Evolutionary conservation across 2,888 invertebrate species (phyloP), one percentile per base, ranked within the genome.

Genomic region (Ypsolopha sequella): DNA sequence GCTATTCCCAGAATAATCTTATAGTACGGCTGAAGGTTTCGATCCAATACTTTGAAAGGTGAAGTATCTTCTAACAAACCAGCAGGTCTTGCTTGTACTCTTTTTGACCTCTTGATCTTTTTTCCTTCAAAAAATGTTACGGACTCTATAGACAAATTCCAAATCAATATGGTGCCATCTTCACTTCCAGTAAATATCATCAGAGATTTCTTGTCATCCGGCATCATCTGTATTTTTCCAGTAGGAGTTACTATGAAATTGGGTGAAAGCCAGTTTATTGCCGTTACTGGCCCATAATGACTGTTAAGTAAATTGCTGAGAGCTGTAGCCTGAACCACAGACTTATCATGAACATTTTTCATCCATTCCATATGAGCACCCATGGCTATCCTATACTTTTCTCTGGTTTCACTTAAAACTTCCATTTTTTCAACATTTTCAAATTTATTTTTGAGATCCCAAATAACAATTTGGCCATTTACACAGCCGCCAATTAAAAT

Each of bases 401-500:
- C 86, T 70, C 92, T 91, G 0, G 86, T 88, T 45, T 89, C 80
- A 14, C 91, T 91, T 11, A 91, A 65, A 9, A 90, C 87, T 65
- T 89, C 88, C 48, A 90, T 82, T 41, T 78, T 80, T 61, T 93
- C 93, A 1, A 91, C 85, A 56, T 88, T 87, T 57, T 90, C 88
- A 33, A 91, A 75, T 58, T 90, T 90, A 51, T 89, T 87, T 35
- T 88, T 88, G 53, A 93, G 76, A 68, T 93, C 92, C 93, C 93
- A 93, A 44, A 93, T 62, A 13, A 91, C 78, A 7, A 94, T 73
- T 86, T 93, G 90, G 1, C 94, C 94, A 66, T 92, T 94, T 2
- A 81, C 76, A 52, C 90, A 90, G 6, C 94, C 94, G 6, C 93
- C 94, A 44, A 94, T 64, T 34, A 94, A 66, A 48, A 93, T 66